phyloP scores from a whole-genome alignment of 2,113 vertebrate species.

The Crotalus helleri region DNA sequence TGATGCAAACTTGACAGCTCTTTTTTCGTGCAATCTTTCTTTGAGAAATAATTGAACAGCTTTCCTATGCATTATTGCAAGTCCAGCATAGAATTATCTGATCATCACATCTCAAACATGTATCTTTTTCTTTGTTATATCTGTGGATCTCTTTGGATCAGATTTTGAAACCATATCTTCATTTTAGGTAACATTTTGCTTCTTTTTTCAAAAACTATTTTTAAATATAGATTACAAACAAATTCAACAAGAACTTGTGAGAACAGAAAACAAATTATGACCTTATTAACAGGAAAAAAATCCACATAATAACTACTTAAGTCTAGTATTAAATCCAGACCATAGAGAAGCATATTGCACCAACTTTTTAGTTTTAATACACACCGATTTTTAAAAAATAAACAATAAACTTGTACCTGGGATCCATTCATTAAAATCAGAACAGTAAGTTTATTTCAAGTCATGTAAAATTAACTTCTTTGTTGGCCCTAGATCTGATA shows the following conservation, averaged over 20 bases:
- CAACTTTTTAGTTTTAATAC: background rate
- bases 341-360: background rate
- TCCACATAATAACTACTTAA: background rate
- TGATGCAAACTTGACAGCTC: slow-evolving; percentile 20
- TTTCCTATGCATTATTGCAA: background rate
- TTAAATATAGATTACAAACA: background rate
- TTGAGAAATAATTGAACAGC: slow-evolving; percentile 7
- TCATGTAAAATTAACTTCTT: background rate
- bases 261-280: background rate
- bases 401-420: background rate
- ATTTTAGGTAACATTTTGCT: background rate
- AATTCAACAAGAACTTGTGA: background rate
- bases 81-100: background rate
- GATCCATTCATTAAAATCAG: background rate
- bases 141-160: background rate
- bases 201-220: background rate
- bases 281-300: background rate
- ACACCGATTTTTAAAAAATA: background rate
- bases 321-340: background rate
- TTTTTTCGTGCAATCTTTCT: background rate
- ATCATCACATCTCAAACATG: background rate
- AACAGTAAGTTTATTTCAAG: background rate
- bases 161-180: background rate
- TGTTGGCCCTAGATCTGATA: background rate
- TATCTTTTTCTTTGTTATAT: background rate